Base-by-base conservation (phyloP, 2,797 vertebrate species). In the Pangasius macronema region DNA sequence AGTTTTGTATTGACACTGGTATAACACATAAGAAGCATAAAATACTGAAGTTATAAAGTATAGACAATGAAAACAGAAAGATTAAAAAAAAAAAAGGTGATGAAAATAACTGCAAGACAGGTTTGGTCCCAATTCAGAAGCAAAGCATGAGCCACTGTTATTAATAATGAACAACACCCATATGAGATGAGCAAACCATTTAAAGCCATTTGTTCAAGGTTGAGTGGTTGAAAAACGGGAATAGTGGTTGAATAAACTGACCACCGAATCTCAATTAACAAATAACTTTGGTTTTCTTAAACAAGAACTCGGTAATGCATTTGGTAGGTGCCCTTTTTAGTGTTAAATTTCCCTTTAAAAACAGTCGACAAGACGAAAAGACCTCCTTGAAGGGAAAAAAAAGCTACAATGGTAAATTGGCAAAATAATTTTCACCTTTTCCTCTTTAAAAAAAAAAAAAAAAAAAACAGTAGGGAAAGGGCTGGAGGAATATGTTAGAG, bases 291-390 rank as follows among this genome's bases (percentile, higher is more conserved):
- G 59, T 77, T 88, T 83, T 55, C 20, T 82, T 76, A 46, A 75
- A 75, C 22, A 59, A 77, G 16, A 49, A 82, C 18, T 76, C 76
- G 76, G 59, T 83, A 83, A 77, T 83, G 85, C 73, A 81, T 88
- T 87, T 88, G 65, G 77, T 82, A 70, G 83, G 76, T 87, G 80
- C 68, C 87, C 65, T 88, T 87, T 84, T 87, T 87, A 87, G 87
- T 88, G 80, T 85, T 84, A 39, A 82, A 73, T 75, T 85, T 89
- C 83, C 88, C 90, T 89, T 91, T 87, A 80, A 77, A 76, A 85
- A 77, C 77, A 87, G 73, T 85, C 80, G 72, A 65, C 36, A 67
- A 84, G 65, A 75, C 5, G 22, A 39, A 83, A 76, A 30, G 13
- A 18, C 24, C 55, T 30, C 24, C 36, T 33, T 24, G 57, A 16